Base-by-base conservation (phyloP, 2,113 vertebrate genomes). In the Clarias gariepinus region DNA sequence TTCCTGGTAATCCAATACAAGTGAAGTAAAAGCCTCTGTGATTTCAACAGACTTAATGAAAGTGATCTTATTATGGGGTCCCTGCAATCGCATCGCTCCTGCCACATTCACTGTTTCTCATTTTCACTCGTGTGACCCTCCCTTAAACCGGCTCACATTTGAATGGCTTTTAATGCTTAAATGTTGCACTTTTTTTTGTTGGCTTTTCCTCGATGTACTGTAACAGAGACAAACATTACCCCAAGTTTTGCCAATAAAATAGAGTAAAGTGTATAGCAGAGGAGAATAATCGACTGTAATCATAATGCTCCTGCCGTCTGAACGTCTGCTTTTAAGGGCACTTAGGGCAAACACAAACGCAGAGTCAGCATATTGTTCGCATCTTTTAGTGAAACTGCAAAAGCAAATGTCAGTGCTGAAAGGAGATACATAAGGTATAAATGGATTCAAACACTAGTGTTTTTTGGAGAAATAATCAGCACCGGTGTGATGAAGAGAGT, bases 21-120 rank as follows among this genome's bases (percentile, higher is more conserved):
- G 82, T 66, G n/a, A 86, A 93, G 90, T 90, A 92, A 93, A 93
- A 93, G 89, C 86, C 81, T 76, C 88, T 92, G 88, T 92, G 88
- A 87, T 91, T 88, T 91, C 87, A 90, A 88, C 88, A 91, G 90
- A 90, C 88, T 85, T 93, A 90, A 91, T 91, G 89, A 89, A 92
- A 90, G 76, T 89, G 87, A 94, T 93, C 90, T 91, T 83, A 94
- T 94, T 91, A 91, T 86, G 74, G 60, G 58, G 53, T 87, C 84
- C 60, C 55, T 47, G 88, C 83, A 53, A 68, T 36, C 89, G 47
- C 58, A 58, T 86, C 1, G 63, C 88, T 90, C 91, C 58, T 89
- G 90, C 92, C 84, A 88, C 64, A 87, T 91, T 93, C 77, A 92
- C 91, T 89, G 89, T 82, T 89, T 87, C 57, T 63, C 81, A 91